phyloP scores from a whole-genome alignment of 2,888 invertebrate species.

The Hermodice carunculata region DNA sequence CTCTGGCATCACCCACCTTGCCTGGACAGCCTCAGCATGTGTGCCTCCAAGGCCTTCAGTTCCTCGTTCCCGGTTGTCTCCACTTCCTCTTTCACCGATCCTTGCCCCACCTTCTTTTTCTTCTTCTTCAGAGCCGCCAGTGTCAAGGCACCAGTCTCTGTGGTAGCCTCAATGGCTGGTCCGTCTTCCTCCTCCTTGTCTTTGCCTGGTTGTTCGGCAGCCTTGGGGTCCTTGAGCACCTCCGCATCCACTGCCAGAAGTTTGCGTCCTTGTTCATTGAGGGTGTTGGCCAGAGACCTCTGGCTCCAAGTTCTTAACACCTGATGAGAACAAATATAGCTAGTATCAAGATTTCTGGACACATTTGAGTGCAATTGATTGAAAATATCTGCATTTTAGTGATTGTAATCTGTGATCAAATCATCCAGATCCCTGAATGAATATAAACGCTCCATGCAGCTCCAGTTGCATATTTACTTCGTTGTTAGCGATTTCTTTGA shows the following conservation, averaged over 20 bases:
- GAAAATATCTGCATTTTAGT: no score
- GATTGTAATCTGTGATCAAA: no score
- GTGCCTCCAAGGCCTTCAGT: slow-evolving; percentile 65
- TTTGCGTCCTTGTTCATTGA: slow-evolving; percentile 63
- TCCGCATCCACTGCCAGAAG: slow-evolving; percentile 48
- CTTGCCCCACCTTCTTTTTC: background rate
- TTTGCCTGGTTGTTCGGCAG: background rate
- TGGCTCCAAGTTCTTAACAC: slow-evolving; percentile 65
- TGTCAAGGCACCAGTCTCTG: slow-evolving; percentile 35
- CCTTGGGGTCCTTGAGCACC: background rate
- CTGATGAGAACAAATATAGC: no score
- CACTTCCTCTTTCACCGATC: slow-evolving; percentile 23
- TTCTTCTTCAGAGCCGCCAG: slow-evolving; percentile 50
- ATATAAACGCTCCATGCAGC: no score
- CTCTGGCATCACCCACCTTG: slow-evolving; percentile 48
- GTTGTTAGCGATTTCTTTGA: no score
- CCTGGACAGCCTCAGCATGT: slow-evolving; percentile 62
- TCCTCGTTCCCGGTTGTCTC: slow-evolving; percentile 58
- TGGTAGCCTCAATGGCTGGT: background rate
- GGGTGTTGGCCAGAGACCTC: slow-evolving; percentile 56
- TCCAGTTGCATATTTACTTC: no score
- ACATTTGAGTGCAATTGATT: no score
- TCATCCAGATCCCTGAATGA: no score
- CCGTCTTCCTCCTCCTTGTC: background rate
- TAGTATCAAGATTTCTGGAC: no score